These are phyloP conservation scores for Podarcis lilfordi DNA, from an alignment of 2,797 vertebrate genomes.

Conservation along the genomic window DNA sequence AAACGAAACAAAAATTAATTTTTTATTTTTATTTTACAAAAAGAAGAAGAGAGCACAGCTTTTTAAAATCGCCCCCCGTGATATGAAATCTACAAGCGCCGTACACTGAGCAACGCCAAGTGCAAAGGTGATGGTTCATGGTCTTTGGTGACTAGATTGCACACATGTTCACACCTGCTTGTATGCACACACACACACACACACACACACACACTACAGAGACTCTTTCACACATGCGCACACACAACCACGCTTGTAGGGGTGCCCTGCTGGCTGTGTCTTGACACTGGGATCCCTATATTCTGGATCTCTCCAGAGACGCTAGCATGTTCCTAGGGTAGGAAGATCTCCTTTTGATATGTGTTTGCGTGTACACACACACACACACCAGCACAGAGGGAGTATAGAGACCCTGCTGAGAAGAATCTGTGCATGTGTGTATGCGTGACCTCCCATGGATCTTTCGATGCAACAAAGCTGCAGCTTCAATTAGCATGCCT, in stretches of 20 bases:
- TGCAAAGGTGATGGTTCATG: conserved; percentile 60
- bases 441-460: background rate
- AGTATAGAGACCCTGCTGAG: background rate
- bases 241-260: background rate
- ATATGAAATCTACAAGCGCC: conserved; percentile 75
- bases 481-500: no score
- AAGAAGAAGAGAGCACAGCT: background rate
- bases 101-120: conserved; percentile 59
- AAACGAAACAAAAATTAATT: conserved; percentile 62
- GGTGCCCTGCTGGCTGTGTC: background rate
- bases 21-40: conserved; percentile 29
- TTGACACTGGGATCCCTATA: no score
- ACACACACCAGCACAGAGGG: no score
- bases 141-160: conserved; percentile 70
- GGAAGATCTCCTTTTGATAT: background rate
- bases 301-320: no score
- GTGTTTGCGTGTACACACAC: no score
- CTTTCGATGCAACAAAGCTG: background rate
- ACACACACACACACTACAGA: background rate
- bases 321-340: no score
- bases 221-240: background rate
- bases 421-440: no score
- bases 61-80: conserved; percentile 50
- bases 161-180: background rate
- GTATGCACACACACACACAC: fast-evolving